These are phyloP conservation scores for Nothura maculosa DNA, from an alignment of 2,797 vertebrate genomes.

Conservation along the genomic window DNA sequence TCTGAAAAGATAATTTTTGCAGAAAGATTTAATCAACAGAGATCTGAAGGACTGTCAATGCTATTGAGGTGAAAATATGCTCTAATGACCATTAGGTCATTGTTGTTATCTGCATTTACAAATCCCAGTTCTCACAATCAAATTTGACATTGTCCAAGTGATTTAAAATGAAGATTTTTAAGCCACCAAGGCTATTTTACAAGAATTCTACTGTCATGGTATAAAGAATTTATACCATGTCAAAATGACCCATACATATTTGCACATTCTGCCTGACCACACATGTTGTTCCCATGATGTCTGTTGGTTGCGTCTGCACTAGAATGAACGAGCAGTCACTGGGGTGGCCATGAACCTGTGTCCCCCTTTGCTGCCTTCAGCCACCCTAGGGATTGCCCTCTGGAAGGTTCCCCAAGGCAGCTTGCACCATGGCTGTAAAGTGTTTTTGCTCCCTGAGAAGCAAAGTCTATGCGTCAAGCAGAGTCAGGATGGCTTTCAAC, in stretches of 20 bases:
- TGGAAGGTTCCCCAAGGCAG: neutral
- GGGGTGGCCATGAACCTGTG: neutral
- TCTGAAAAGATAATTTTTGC: neutral
- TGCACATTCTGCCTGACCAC: neutral
- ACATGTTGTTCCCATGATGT: neutral
- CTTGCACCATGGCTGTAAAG: neutral
- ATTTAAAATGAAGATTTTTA: neutral
- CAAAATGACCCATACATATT: conserved; percentile 12
- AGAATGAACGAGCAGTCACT: neutral
- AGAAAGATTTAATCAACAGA: conserved; percentile 17
- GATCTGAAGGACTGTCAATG: neutral
- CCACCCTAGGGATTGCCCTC: neutral
- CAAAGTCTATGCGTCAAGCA: neutral
- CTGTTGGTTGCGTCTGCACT: neutral
- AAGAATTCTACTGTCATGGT: neutral
- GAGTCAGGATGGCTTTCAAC: neutral
- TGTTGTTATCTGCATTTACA: neutral
- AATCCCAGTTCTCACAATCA: neutral
- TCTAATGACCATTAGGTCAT: neutral
- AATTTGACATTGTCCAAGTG: neutral
- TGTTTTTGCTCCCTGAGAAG: neutral
- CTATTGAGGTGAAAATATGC: neutral
- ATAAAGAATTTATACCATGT: neutral
- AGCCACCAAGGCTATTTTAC: neutral
- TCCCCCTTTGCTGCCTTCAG: neutral